Evolutionary conservation across 2,888 invertebrate genomes (phyloP), one percentile per base, ranked within the genome.

Genomic region (Campoplex nolae): DNA sequence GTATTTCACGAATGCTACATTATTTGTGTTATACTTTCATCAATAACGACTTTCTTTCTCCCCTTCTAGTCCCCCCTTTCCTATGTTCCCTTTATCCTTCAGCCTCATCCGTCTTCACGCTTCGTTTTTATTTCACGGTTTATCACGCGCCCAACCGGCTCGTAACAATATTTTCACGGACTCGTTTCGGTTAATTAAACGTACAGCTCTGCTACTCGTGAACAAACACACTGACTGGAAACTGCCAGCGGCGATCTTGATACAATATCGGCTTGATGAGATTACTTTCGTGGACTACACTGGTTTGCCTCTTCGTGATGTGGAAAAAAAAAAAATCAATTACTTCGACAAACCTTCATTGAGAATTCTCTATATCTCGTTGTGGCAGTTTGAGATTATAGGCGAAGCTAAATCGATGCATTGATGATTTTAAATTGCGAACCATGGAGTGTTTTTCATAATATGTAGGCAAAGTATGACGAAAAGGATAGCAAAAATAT

Each of bases 11-110:
- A 77, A 81, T 82, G 84, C 78, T 68, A 75, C 78, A 75, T 84
- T 82, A 87, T 84, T 84, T 68, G 84, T 74, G 74, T 84, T 78
- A 84, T 68, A 86, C 76, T 84, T 87, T 77, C 78, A 84, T 87
- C 81, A 84, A 82, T 82, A 87, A 87, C 74, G 84, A 81, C 67
- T 84, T 68, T 62, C 58, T 68, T 48, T 32, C 35, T 23, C 45
- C n/a, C 32, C 13, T 38, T 38, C 38, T 38, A 23, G n/a, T 32
- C 16, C 32, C 32, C 18, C 51, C 42, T 42, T 32, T 13, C 16
- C 51, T n/a, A 45, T 54, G 18, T 48, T 56, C 42, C 16, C 70
- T 58, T 54, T 65, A 42, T 75, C 16, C 32, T 48, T 28, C 45
- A 16, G 48, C 18, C 38, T n/a, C n/a, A 23, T 56, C 68, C 54